Conservation (phyloP, 2,888 invertebrate genomes). For the Phaonia tiefii region DNA sequence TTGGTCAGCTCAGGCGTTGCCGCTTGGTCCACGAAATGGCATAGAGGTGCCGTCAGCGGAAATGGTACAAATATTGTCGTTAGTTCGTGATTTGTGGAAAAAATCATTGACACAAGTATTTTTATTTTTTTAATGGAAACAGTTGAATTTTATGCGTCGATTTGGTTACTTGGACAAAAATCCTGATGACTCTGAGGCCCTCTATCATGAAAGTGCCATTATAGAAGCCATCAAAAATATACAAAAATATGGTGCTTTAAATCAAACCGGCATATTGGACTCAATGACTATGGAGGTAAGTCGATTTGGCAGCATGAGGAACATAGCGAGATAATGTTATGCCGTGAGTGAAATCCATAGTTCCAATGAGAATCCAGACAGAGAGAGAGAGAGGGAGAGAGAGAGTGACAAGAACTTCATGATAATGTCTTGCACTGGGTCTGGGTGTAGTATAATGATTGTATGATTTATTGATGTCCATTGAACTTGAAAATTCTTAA, state of each 20-base stretch:
- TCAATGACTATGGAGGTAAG: conserved; percentile 83
- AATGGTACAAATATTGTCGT: conserved; percentile 67
- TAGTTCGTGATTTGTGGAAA: not conserved
- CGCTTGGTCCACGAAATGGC: conserved; percentile 43
- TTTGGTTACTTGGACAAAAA: conserved; percentile 85
- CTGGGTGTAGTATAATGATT: conserved; percentile 12
- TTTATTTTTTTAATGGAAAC: conserved; percentile 23
- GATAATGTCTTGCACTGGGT: conserved; percentile 8
- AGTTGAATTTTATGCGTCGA: conserved; percentile 86
- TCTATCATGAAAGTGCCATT: conserved; percentile 84
- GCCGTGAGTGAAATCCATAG: conserved; percentile 29
- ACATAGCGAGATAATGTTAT: not conserved
- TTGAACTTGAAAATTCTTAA: conserved; percentile 63
- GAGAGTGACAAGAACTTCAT: not conserved
- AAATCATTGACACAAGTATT: not conserved
- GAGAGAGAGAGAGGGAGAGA: not conserved
- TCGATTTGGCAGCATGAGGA: conserved; percentile 23
- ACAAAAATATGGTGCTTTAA: conserved; percentile 87
- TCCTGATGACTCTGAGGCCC: conserved; percentile 82
- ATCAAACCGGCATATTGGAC: conserved; percentile 86
- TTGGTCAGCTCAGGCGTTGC: conserved; percentile 24
- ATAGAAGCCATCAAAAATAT: conserved; percentile 84
- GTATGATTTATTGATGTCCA: conserved; percentile 34
- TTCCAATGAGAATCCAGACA: conserved; percentile 1
- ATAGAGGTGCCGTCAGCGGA: conserved; percentile 72